Conservation (phyloP, 2,797 vertebrate species). For the Stomatorhinus walkeri region DNA sequence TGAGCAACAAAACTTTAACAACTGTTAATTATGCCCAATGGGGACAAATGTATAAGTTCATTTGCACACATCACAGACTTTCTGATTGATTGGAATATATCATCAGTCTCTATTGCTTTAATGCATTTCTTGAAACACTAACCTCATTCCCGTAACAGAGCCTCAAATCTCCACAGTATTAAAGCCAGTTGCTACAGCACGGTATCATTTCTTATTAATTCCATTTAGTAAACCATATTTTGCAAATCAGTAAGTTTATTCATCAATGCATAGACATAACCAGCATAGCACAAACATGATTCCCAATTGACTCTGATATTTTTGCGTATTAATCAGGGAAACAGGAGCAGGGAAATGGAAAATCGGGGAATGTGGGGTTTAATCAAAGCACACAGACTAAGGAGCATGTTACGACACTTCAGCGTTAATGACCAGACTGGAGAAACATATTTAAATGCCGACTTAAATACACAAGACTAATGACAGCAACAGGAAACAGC, state of each 20-base stretch:
- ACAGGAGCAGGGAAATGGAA: no score
- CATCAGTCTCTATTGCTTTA: neutral
- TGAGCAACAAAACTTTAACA: neutral
- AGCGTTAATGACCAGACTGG: no score
- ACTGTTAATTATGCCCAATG: neutral
- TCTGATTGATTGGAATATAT: neutral
- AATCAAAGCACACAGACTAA: no score
- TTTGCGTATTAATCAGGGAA: no score
- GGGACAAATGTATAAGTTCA: neutral
- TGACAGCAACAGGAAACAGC: no score
- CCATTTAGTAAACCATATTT: slow-evolving; percentile 2
- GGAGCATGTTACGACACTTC: no score
- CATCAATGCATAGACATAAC: neutral
- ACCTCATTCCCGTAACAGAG: neutral
- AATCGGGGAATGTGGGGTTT: no score
- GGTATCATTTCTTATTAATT: neutral
- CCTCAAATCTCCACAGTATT: neutral
- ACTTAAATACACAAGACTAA: no score
- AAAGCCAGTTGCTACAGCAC: neutral
- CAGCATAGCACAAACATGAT: neutral
- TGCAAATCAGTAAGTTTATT: neutral
- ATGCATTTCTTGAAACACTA: neutral
- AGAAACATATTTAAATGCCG: no score
- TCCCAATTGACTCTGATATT: neutral
- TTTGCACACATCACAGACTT: neutral